These are phyloP conservation scores for Caenorhabditis inopinata DNA, from an alignment of 1,140 invertebrate species.

Conservation along the genomic window DNA sequence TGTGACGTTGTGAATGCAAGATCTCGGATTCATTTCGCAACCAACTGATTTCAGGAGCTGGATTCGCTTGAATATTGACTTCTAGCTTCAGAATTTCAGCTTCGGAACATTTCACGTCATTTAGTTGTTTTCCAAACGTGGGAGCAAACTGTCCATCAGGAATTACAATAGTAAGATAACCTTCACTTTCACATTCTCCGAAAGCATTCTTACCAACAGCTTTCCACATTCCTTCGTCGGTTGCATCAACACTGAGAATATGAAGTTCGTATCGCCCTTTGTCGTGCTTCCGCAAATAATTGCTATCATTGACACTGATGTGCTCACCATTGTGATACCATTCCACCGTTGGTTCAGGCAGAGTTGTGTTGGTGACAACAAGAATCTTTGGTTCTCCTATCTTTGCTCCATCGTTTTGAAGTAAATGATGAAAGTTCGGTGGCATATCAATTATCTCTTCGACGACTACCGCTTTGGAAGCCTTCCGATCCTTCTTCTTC, in stretches of 20 bases:
- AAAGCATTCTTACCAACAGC: constrained; percentile 55
- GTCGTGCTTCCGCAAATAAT: constrained; percentile 46
- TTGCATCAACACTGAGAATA: constrained; percentile 47
- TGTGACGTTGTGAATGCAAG: constrained; percentile 47
- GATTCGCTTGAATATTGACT: constrained; percentile 43
- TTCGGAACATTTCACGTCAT: constrained; percentile 41
- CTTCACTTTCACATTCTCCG: constrained; percentile 52
- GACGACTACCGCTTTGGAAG: constrained; percentile 8
- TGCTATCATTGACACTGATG: constrained; percentile 41
- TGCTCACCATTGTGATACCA: constrained; percentile 49
- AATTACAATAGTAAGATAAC: constrained; percentile 42
- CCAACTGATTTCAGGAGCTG: constrained; percentile 52
- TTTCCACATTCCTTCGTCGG: constrained; percentile 54
- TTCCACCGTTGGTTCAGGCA: constrained; percentile 49
- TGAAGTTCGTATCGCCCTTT: constrained; percentile 56
- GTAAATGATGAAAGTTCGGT: constrained; percentile 50
- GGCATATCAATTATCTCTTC: constrained; percentile 32
- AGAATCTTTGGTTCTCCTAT: constrained; percentile 47
- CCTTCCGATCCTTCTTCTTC: constrained; percentile 39
- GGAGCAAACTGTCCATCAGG: constrained; percentile 39
- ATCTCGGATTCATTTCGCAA: constrained; percentile 51
- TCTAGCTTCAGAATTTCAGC: constrained; percentile 52
- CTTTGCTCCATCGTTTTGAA: constrained; percentile 42
- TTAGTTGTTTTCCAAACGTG: constrained; percentile 44
- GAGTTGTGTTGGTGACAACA: constrained; percentile 53